A percentile compares a stretch with the other conserved stretches of the same genome.
phyloP scores from a whole-genome alignment of 2,113 vertebrate genomes.

The Anguilla rostrata region DNA sequence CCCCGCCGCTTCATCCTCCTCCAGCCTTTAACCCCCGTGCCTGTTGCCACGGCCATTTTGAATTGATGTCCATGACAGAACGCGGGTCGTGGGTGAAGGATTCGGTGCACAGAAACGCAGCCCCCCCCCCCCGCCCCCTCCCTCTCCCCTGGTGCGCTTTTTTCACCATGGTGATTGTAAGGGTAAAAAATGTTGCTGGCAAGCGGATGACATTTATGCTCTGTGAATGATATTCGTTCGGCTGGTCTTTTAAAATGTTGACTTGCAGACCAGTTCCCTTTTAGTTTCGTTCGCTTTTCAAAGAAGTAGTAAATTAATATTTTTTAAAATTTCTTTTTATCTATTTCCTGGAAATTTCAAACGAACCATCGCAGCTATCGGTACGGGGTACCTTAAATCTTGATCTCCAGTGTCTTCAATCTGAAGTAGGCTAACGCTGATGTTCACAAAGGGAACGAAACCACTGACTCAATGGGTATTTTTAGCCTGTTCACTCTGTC shows the following conservation, averaged over 20 bases:
- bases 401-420: not conserved
- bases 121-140: too few relatives aligned
- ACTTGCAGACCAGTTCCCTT: not conserved
- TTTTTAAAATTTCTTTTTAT: not conserved
- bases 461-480: not conserved
- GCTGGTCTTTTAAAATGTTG: not conserved
- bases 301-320: not conserved
- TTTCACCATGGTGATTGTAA: not conserved
- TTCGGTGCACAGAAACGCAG: not conserved
- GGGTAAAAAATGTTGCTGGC: not conserved
- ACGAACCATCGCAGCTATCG: not conserved
- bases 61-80: not conserved
- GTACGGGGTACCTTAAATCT: not conserved
- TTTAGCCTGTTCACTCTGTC: not conserved
- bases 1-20: not conserved
- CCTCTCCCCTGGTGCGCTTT: not conserved
- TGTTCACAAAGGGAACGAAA: not conserved
- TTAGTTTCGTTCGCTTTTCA: not conserved
- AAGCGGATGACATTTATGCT: not conserved
- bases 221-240: not conserved
- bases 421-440: not conserved
- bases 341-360: not conserved
- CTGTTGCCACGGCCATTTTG: not conserved
- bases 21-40: not conserved
- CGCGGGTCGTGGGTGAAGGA: not conserved